A percentile compares a stretch with the other conserved stretches of the same genome.
Evolutionary conservation across 2,888 invertebrate species (phyloP).

Genomic region (Eupithecia insigniata): DNA sequence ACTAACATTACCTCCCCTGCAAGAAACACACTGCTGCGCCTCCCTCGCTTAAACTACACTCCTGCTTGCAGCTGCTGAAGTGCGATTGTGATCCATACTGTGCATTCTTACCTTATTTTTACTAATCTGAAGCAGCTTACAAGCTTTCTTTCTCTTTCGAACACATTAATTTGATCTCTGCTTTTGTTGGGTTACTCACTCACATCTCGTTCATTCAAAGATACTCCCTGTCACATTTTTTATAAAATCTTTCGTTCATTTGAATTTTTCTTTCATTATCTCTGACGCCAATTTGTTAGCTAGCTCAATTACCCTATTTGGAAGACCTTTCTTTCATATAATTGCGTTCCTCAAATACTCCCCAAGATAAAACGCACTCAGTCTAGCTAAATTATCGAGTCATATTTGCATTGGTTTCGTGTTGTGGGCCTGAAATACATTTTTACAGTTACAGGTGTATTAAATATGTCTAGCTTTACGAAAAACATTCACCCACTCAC

Average conservation of each 20-base stretch:
- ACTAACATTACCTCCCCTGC: neutral
- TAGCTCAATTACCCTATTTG: neutral
- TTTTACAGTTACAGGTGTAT: neutral
- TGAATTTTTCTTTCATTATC: neutral
- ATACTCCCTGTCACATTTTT: neutral
- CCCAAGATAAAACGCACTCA: neutral
- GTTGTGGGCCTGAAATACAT: constrained; percentile 1
- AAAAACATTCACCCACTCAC: neutral
- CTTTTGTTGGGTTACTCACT: neutral
- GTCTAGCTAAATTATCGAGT: neutral
- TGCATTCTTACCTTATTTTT: neutral
- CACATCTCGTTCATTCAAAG: neutral
- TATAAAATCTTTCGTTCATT: neutral
- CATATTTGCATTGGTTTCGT: constrained; percentile 2
- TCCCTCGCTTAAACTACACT: neutral
- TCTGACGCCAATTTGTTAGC: neutral
- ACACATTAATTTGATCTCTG: neutral
- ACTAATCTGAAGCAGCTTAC: neutral
- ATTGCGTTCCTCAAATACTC: neutral
- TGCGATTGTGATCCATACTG: neutral
- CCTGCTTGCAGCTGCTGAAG: neutral
- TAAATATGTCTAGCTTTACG: neutral
- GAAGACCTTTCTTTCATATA: neutral
- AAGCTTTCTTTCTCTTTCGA: neutral
- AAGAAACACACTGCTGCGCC: neutral